These are phyloP conservation scores for Rattus rattus DNA, from an alignment of 2,113 vertebrate species.

Conservation along the genomic window DNA sequence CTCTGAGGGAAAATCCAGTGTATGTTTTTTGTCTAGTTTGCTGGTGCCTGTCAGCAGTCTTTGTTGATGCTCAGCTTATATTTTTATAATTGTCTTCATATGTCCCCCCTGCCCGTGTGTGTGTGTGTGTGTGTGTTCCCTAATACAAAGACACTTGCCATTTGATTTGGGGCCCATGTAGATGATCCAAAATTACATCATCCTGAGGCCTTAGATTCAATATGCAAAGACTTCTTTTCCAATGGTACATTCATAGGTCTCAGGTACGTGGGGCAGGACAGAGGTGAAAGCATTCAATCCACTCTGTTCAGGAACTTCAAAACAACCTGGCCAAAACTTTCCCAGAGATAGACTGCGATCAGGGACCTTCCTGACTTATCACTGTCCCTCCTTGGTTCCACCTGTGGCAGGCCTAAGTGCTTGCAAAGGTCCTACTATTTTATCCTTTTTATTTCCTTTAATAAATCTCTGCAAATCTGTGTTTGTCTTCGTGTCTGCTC, in stretches of 20 bases:
- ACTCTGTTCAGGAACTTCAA: background rate
- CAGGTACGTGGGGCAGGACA: background rate
- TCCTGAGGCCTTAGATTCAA: background rate
- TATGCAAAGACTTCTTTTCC: background rate
- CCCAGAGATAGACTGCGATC: background rate
- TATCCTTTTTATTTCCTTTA: background rate
- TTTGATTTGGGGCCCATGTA: background rate
- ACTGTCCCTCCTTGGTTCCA: no score
- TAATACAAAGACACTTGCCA: background rate
- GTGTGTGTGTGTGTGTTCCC: background rate
- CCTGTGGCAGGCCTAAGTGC: no score
- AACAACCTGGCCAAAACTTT: background rate
- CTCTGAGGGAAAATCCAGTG: background rate
- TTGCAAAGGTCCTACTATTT: background rate
- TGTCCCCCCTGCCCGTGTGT: background rate
- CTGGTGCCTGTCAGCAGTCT: background rate
- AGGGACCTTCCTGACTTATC: background rate
- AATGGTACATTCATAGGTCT: background rate
- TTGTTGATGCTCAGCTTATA: background rate
- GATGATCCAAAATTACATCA: constrained; percentile 20
- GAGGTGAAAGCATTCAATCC: background rate
- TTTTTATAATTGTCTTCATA: background rate
- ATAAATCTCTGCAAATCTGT: background rate
- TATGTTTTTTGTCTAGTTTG: background rate
- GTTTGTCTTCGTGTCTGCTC: background rate